Base-by-base conservation (phyloP, 1,140 invertebrate species). In the Drosophila parvula region DNA sequence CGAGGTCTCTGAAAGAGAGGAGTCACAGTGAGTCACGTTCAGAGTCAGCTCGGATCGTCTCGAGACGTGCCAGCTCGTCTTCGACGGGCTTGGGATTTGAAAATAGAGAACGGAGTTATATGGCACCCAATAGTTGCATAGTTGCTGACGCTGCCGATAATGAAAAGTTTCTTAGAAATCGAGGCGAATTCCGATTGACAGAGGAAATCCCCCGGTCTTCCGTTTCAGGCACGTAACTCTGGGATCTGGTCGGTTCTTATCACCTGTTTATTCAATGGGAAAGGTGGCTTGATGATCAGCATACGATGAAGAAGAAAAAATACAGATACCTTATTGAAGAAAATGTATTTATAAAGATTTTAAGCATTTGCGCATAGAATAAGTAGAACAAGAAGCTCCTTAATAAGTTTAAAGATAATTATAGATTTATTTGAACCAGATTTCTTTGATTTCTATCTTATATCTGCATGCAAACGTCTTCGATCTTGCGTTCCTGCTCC, bases 101-200 rank as follows among this genome's bases (percentile, higher is more conserved):
- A 64, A 71, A 73, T 73, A 34, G 69, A 59, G 50, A 69, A 38
- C 14, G 9, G 22, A 47, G 28, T 27, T n/a, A 36, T 44, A 48
- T 27, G 36, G 50, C 36, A 36, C 36, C 43, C 65, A 50, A 44
- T 38, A 53, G 51, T 53, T 48, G 51, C 68, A 71, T 69, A 70
- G 18, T 27, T 57, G 50, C 60, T 22, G 48, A 14, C 30, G 3
- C 43, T 8, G 36, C 44, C 44, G 69, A 73, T 73, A 73, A 43
- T 50, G 36, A 59, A 71, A 43, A 71, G 47, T 27, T 65, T 65
- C 67, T 73, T 50, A 71, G 69, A 73, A 73, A 47, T 18, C 64
- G 62, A 69, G 28, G 16, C 22, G 58, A 67, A 69, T 69, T 69
- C 30, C 68, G 65, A 67, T 51, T 38, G 51, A 14, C 51, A 22